Conservation (phyloP, 2,888 invertebrate species). For the Diogma glabrata region DNA sequence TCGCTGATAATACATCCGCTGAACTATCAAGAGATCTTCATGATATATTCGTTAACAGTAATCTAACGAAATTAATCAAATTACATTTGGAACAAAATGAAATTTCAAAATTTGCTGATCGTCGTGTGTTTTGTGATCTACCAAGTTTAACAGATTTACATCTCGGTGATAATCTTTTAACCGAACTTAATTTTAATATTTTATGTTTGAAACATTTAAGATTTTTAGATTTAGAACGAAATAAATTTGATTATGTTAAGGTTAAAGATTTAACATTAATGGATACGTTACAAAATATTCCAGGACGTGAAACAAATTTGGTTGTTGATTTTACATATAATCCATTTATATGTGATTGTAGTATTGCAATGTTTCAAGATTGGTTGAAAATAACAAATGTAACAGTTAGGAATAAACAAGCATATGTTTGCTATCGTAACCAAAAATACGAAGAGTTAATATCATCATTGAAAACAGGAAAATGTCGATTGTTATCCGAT, state of each 20-base stretch:
- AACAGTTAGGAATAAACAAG: conserved; percentile 43
- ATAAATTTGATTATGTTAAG: conserved; percentile 47
- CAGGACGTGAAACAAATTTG: conserved; percentile 36
- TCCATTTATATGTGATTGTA: conserved; percentile 58
- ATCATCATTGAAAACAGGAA: conserved; percentile 26
- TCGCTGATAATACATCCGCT: conserved; percentile 50
- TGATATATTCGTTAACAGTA: conserved; percentile 57
- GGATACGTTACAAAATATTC: conserved; percentile 40
- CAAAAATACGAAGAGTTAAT: conserved; percentile 25
- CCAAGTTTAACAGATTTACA: conserved; percentile 54
- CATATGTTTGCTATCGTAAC: conserved; percentile 40
- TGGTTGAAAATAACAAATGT: conserved; percentile 55
- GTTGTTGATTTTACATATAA: conserved; percentile 53
- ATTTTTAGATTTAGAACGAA: conserved; percentile 56
- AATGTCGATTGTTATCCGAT: conserved; percentile 24
- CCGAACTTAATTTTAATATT: conserved; percentile 51
- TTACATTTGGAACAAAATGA: conserved; percentile 67
- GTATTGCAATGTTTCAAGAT: conserved; percentile 44
- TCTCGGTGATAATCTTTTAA: conserved; percentile 52
- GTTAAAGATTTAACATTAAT: conserved; percentile 44
- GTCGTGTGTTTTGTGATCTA: conserved; percentile 56
- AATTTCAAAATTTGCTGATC: conserved; percentile 51
- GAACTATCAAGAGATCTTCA: conserved; percentile 53
- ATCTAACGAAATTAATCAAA: conserved; percentile 51
- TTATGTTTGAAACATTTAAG: conserved; percentile 51